Base-by-base conservation (phyloP, 2,113 vertebrate species). In the Tenrec ecaudatus region DNA sequence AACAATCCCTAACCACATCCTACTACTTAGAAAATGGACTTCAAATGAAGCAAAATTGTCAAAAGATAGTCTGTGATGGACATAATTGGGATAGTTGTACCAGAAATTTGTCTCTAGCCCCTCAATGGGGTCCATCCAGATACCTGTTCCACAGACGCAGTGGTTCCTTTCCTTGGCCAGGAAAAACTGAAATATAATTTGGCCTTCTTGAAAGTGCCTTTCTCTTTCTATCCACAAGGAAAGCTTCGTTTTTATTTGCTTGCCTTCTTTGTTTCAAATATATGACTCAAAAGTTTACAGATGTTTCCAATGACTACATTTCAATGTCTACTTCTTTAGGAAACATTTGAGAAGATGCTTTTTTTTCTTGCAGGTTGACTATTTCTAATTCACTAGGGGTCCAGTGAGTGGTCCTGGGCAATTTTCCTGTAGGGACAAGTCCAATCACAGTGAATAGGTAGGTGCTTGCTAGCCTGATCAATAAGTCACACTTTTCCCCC, bases 281-380 rank as follows among this genome's bases (percentile, higher is more conserved):
- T 66, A 29, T 38, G 78, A 83, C 12, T 62, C 64, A 90, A 6
- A 40, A 31, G 23, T 73, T 93, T 93, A 82, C 31, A 93, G 0
- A 92, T 80, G 90, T 90, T 84, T 83, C 82, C 23, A 86, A 0
- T 89, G 84, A 81, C 40, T 69, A 82, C 33, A 90, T 86, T 88
- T 92, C 82, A 71, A 33, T 33, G 73, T 81, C 15, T 19, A 90
- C 53, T 82, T 36, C 23, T n/a, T n/a, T n/a, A 43, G 62, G 29
- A 77, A 95, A 29, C 62, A 92, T 58, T 33, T 86, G 60, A 89
- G 82, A 88, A 64, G 92, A 40, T 60, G 2, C 57, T 90, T 68
- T 95, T n/a, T n/a, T 62, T 81, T 85, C 78, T 82, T 71, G 73
- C 11, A 80, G 58, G 27, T 47, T 86, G 77, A 82, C 47, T 80